Evolutionary conservation across 2,797 vertebrate species (phyloP).

Genomic region (Phataginus tetradactyla): DNA sequence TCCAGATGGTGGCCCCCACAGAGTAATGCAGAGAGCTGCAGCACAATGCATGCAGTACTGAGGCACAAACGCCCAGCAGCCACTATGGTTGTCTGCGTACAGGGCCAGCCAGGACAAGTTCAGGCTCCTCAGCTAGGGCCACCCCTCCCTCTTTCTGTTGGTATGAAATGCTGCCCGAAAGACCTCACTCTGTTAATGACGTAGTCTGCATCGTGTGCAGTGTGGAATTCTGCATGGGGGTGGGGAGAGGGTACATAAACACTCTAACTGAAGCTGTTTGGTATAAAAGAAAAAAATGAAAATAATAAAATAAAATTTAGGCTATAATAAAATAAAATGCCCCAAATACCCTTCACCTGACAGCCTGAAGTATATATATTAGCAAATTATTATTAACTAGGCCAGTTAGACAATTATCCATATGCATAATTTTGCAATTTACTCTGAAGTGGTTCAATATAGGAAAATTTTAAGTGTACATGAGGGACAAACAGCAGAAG

Average conservation of each 20-base stretch:
- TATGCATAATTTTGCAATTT: background rate
- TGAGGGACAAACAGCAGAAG: background rate
- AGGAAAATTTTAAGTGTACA: background rate
- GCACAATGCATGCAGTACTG: accelerated
- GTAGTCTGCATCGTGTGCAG: background rate
- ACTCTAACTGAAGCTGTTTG: background rate
- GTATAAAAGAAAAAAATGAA: background rate
- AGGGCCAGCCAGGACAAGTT: background rate
- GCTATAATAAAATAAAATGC: background rate
- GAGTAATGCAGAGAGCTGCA: background rate
- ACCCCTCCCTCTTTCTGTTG: background rate
- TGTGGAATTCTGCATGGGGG: background rate
- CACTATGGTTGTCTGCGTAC: accelerated
- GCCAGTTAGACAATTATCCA: background rate
- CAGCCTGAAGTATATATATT: background rate
- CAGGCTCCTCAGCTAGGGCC: background rate
- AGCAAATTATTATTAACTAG: background rate
- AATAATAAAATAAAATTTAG: background rate
- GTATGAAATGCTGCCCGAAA: background rate
- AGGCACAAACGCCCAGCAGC: background rate
- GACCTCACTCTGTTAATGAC: background rate
- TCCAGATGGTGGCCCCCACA: no score
- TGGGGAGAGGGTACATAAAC: background rate
- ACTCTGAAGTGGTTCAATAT: background rate
- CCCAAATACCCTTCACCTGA: background rate